Percentiles rank a stretch among this genome's conserved stretches.
Evolutionary conservation across 1,140 invertebrate genomes (phyloP).

Genomic region (Triops cancriformis): DNA sequence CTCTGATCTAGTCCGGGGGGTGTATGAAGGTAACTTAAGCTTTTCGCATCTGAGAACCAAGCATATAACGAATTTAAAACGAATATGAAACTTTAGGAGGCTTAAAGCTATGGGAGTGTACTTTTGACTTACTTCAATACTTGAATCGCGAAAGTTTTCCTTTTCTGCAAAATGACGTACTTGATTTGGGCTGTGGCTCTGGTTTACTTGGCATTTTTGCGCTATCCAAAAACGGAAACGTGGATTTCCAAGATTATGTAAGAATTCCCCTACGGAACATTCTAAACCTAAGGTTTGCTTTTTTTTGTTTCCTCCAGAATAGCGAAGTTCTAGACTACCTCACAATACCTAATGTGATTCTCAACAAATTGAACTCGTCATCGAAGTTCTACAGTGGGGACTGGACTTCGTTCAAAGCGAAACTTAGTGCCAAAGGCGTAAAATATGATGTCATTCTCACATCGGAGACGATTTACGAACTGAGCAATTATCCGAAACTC

Average conservation of each 20-base stretch:
- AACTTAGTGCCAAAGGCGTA: slow-evolving; percentile 35
- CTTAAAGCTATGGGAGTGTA: slow-evolving; percentile 83
- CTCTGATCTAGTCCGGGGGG: slow-evolving; percentile 36
- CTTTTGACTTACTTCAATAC: slow-evolving; percentile 61
- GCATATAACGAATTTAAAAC: neutral
- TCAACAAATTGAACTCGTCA: slow-evolving; percentile 51
- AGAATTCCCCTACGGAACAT: slow-evolving; percentile 41
- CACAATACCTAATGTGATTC: slow-evolving; percentile 67
- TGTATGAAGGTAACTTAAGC: slow-evolving; percentile 36
- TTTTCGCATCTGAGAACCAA: neutral
- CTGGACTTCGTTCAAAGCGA: slow-evolving; percentile 55
- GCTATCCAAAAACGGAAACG: slow-evolving; percentile 48
- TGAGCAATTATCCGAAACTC: slow-evolving; percentile 65
- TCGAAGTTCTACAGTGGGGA: slow-evolving; percentile 70
- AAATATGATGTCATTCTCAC: slow-evolving; percentile 77
- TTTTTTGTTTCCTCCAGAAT: slow-evolving; percentile 65
- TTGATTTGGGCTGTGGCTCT: slow-evolving; percentile 80
- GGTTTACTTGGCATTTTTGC: slow-evolving; percentile 70
- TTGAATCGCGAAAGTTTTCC: slow-evolving; percentile 37
- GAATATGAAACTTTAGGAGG: slow-evolving; percentile 52
- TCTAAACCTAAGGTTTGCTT: too few species aligned
- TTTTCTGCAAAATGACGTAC: slow-evolving; percentile 47
- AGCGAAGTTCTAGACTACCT: slow-evolving; percentile 58
- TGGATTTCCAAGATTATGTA: slow-evolving; percentile 88
- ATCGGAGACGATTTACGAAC: slow-evolving; percentile 85